These are phyloP conservation scores for Prunella fulvescens DNA, from an alignment of 2,113 vertebrate species.

Conservation along the genomic window DNA sequence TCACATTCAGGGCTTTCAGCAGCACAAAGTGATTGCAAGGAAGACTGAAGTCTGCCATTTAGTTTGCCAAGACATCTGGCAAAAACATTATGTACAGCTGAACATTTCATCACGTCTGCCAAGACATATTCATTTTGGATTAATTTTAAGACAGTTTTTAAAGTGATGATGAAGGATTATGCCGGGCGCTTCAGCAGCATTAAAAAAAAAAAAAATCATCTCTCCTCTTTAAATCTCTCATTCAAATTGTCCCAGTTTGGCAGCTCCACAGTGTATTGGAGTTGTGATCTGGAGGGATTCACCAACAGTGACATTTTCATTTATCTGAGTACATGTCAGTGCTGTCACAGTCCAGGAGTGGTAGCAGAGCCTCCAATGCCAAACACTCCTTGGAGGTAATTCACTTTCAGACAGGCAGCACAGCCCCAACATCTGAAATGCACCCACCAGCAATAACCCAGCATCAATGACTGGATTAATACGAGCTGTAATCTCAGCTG, in stretches of 20 bases:
- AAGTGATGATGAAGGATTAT: conserved; percentile 16
- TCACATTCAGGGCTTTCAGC: neutral
- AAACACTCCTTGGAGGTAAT: neutral
- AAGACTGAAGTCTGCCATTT: neutral
- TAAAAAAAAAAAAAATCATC: neutral
- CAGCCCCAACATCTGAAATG: neutral
- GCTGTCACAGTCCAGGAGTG: neutral
- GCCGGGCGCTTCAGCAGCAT: neutral
- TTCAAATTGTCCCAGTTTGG: neutral
- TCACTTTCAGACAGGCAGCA: neutral
- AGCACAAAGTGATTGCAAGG: neutral
- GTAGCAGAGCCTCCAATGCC: neutral
- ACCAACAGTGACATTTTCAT: neutral
- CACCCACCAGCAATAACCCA: neutral
- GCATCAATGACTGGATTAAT: neutral
- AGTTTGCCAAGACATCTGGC: conserved; percentile 27
- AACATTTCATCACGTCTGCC: conserved; percentile 29
- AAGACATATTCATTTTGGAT: conserved; percentile 7
- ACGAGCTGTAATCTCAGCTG: neutral
- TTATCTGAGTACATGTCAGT: neutral
- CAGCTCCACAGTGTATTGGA: neutral
- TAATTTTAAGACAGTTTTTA: conserved; percentile 15
- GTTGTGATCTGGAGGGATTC: neutral
- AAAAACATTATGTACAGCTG: neutral
- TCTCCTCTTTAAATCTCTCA: neutral